Conservation (phyloP, 2,888 invertebrate genomes). For the Drosophila robusta region DNA sequence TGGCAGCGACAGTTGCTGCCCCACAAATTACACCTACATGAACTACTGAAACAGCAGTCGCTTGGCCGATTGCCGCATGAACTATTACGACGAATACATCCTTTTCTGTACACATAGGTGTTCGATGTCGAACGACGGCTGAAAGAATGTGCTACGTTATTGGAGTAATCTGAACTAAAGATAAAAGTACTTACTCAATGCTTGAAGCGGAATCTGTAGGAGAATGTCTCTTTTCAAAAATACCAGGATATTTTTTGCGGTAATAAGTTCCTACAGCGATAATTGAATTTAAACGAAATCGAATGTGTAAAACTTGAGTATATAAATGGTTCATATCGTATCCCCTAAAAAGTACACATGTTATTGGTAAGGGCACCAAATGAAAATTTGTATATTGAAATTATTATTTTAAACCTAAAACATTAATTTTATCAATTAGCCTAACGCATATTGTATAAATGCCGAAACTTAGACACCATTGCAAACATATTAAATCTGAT, state of each 20-base stretch:
- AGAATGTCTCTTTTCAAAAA: not conserved
- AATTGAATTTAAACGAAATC: not conserved
- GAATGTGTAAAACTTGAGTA: no score
- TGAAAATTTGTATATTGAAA: no score
- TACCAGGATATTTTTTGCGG: not conserved
- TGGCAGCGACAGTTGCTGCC: conserved; percentile 39
- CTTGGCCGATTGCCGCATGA: conserved; percentile 5
- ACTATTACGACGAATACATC: conserved; percentile 6
- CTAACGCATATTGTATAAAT: no score
- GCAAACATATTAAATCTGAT: no score
- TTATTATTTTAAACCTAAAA: no score
- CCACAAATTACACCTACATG: conserved; percentile 29
- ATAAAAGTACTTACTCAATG: not conserved
- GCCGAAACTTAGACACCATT: no score
- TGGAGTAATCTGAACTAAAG: not conserved
- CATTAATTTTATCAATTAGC: no score
- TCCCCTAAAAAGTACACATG: no score
- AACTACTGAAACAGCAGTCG: conserved; percentile 9
- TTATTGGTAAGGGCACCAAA: no score
- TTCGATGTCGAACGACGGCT: not conserved
- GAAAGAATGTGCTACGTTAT: not conserved
- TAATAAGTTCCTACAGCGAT: not conserved
- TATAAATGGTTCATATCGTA: no score
- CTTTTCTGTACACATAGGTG: not conserved
- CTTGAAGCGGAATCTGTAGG: not conserved